Conservation (phyloP, 2,888 invertebrate species). For the Tenthredo notha region DNA sequence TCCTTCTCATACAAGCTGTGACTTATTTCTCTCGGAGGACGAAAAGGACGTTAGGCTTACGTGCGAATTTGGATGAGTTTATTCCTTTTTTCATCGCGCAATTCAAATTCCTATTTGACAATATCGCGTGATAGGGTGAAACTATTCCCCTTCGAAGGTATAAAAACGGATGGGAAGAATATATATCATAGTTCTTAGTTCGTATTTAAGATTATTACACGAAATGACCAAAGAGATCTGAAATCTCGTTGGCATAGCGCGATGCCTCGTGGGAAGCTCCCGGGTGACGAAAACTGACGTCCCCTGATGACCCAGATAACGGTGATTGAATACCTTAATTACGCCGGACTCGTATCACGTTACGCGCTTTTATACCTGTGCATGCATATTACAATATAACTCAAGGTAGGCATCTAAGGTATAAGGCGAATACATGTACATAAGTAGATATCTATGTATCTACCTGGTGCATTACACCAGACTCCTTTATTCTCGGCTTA, state of each 20-base stretch:
- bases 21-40: background rate
- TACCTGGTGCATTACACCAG: slow-evolving; percentile 46
- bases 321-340: slow-evolving; percentile 69
- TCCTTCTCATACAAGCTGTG: background rate
- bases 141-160: background rate
- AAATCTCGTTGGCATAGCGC: slow-evolving; percentile 25
- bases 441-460: slow-evolving; percentile 39
- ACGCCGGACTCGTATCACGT: slow-evolving; percentile 63
- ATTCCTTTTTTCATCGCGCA: background rate
- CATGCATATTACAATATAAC: slow-evolving; percentile 6
- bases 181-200: no score
- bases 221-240: slow-evolving; percentile 33
- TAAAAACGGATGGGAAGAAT: background rate
- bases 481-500: slow-evolving; percentile 50
- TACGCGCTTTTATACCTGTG: slow-evolving; percentile 55
- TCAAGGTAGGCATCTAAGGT: background rate
- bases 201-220: slow-evolving; percentile 28
- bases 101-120: background rate
- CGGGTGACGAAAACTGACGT: slow-evolving; percentile 66
- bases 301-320: slow-evolving; percentile 64
- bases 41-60: background rate
- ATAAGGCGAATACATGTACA: slow-evolving; percentile 23
- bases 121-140: background rate
- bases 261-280: slow-evolving; percentile 49
- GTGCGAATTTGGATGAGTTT: slow-evolving; percentile 15